Percentiles rank a stretch among this genome's conserved stretches.
Conservation (phyloP, 2,113 vertebrate genomes). For the Rostratula benghalensis region DNA sequence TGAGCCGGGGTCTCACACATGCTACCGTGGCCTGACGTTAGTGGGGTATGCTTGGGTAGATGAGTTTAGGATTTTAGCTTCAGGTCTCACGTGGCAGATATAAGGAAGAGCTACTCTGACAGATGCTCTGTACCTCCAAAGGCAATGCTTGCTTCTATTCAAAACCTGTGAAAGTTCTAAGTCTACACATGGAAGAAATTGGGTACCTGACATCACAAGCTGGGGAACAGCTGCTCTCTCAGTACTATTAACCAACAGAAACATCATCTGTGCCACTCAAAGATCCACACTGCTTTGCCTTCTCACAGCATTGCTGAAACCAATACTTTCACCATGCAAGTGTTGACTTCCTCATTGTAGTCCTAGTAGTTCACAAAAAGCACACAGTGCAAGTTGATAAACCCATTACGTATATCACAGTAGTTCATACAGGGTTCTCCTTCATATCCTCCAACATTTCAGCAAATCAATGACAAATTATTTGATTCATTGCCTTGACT, state of each 20-base stretch:
- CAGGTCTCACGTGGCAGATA: background rate
- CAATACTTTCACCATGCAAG: background rate
- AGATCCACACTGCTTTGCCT: background rate
- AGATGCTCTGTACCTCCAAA: background rate
- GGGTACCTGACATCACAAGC: rapidly evolving
- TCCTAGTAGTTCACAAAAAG: background rate
- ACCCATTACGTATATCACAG: background rate
- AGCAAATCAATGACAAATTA: background rate
- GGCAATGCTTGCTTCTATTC: background rate
- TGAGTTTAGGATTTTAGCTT: background rate
- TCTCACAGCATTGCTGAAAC: background rate
- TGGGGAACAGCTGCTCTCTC: background rate
- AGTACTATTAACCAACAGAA: background rate
- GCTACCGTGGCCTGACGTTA: rapidly evolving
- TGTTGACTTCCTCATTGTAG: background rate
- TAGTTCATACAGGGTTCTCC: no score
- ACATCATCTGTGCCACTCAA: background rate
- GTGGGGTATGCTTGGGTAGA: background rate
- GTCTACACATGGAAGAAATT: background rate
- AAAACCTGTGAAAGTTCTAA: background rate
- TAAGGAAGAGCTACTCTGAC: background rate
- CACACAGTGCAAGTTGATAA: background rate
- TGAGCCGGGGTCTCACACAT: background rate
- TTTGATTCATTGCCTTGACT: background rate
- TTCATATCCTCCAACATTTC: background rate